Evolutionary conservation across 2,113 vertebrate genomes (phyloP), one percentile per base, ranked within the genome.

Genomic region (Spea bombifrons): DNA sequence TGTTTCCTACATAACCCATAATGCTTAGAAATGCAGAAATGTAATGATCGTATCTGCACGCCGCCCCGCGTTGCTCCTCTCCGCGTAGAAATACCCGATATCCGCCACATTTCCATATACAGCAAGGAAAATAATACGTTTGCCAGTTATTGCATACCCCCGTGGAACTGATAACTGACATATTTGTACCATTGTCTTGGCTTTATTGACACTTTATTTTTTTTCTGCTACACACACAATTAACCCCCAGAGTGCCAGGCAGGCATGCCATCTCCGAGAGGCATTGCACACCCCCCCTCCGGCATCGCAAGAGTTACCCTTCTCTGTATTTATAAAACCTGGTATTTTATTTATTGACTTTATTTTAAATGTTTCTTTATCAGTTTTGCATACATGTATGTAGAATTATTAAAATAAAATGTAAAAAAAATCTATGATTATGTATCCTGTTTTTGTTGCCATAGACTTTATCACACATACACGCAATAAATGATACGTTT

Each of bases 121-220:
- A 30, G 30, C 30, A 30, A 30, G 30, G 30, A 2, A 30, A 30
- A 30, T 30, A 30, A 30, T 30, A 2, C 2, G 30, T 30, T 30
- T 30, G 2, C 50, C 7, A 53, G 7, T 10, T 53, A 12, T 53
- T 53, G 7, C 10, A 53, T 2, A 53, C 10, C 50, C 10, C 10
- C 7, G 7, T 53, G 7, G 50, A 53, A 12, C 7, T 53, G 10
- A 53, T 7, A 12, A 66, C 48, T 4, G 16, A 16, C 64, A 6
- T 66, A 15, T 63, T 45, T 15, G 7, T n/a, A 17, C 13, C 45
- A 16, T 57, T 43, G 49, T 59, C 66, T 68, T 76, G 75, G 75
- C 75, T 76, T 70, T 47, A 57, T 53, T 84, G 81, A 66, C 82
- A 88, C 89, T 87, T 86, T 86, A 84, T 87, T 83, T 57, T n/a